Evolutionary conservation across 2,888 invertebrate genomes (phyloP).

Genomic region (Gandaritis pyraliata): DNA sequence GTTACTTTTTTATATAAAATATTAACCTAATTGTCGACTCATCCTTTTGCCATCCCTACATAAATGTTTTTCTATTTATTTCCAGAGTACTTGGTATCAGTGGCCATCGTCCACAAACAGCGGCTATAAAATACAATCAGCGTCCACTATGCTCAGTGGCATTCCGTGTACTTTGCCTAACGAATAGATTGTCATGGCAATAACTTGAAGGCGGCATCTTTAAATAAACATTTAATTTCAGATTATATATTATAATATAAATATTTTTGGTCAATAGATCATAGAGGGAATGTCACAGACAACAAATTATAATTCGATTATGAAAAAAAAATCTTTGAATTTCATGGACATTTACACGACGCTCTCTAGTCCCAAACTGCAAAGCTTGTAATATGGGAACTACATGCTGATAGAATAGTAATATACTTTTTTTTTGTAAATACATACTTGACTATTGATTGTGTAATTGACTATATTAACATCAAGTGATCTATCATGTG

Average conservation of each 20-base stretch:
- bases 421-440: no score
- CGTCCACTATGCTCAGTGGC: slow-evolving; percentile 33
- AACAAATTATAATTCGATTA: background rate
- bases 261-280: slow-evolving; percentile 5
- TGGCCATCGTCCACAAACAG: slow-evolving; percentile 20
- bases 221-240: slow-evolving; percentile 12
- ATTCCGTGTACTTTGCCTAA: slow-evolving; percentile 31
- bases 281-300: slow-evolving; percentile 2
- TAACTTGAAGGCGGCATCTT: slow-evolving; percentile 25
- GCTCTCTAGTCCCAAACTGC: no score
- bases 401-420: no score
- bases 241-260: background rate
- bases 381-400: no score
- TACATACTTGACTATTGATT: no score
- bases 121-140: slow-evolving; percentile 35
- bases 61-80: slow-evolving; percentile 6
- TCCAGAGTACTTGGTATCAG: slow-evolving; percentile 20
- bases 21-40: no score
- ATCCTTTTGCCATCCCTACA: slow-evolving; percentile 2
- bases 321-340: no score
- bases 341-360: no score
- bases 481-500: background rate
- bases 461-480: background rate
- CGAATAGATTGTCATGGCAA: slow-evolving; percentile 30
- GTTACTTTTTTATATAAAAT: no score